Evolutionary conservation across 2,113 vertebrate species (phyloP), one percentile per base, ranked within the genome.

Genomic region (Australoheros scitulus): DNA sequence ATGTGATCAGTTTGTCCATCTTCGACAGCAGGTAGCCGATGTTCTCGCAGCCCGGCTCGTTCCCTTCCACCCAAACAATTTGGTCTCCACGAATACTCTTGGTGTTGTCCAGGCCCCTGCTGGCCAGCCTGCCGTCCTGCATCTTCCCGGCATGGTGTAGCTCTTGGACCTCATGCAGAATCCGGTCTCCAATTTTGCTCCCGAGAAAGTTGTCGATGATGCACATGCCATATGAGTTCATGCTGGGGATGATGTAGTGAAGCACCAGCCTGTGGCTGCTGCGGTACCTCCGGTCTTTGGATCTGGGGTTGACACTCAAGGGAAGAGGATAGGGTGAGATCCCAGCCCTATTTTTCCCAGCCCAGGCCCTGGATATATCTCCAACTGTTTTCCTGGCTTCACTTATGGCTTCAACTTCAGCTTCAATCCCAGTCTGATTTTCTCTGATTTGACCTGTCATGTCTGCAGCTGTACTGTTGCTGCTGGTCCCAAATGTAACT

Each of bases 151-250:
- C 32, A 47, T 32, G 6, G 68, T 72, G 68, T 47, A 72, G 68
- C 68, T 72, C 68, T 55, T 72, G 68, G 26, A 72, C 47, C 68
- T 72, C 68, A 18, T 72, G 47, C 68, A 72, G 26, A n/a, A 72
- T 18, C 11, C 26, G 26, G 26, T 34, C 47, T 9, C 68, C 68
- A 34, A 9, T 55, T 72, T 72, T 72, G 68, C 4, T 72, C 26
- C 68, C 68, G 0, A 72, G 68, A 29, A 55, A 72, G 47, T 72
- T 72, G 68, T 72, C 68, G 32, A 55, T n/a, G 47, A 72, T 72
- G 47, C 26, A 72, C 68, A 72, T 72, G 68, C 68, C 68, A 55
- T 72, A 72, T 26, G 68, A 32, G 68, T 72, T 72, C 68, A 72
- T 55, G 26, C 47, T 72, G 47, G 68, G 68, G 68, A 72, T 34